phyloP scores from a whole-genome alignment of 1,140 invertebrate genomes.

The Eubasilissa regina region DNA sequence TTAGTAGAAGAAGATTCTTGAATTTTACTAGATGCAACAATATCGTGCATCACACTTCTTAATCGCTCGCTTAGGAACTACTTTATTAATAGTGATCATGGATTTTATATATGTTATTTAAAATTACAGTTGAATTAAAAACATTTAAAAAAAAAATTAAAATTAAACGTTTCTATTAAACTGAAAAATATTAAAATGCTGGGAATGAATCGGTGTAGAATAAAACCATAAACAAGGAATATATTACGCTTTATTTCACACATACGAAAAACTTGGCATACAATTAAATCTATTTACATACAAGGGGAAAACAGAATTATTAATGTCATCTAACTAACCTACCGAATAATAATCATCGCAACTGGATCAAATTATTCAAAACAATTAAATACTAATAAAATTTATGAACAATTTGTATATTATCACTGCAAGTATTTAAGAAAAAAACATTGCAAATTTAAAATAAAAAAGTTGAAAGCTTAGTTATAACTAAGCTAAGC shows the following conservation, averaged over 20 bases:
- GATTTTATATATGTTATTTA: too few species aligned
- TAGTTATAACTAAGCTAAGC: too few species aligned
- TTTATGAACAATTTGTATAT: constrained; percentile 26
- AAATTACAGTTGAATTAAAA: too few species aligned
- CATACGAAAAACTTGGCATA: constrained; percentile 59
- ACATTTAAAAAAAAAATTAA: too few species aligned
- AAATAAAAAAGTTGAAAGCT: too few species aligned
- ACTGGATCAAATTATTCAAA: constrained; percentile 50
- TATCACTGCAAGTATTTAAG: constrained; percentile 30
- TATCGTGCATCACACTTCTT: too few species aligned
- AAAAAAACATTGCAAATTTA: neutral
- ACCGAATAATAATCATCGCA: constrained; percentile 51
- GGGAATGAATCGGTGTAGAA: neutral
- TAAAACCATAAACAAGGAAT: constrained; percentile 45
- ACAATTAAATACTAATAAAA: constrained; percentile 46
- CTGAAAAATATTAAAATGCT: too few species aligned
- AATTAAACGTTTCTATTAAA: too few species aligned
- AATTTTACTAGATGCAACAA: too few species aligned
- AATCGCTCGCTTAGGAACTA: too few species aligned
- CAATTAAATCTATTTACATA: constrained; percentile 59
- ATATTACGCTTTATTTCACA: constrained; percentile 61
- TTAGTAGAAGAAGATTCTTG: too few species aligned
- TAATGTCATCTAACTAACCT: constrained; percentile 55
- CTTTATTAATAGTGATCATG: too few species aligned
- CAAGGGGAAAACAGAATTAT: constrained; percentile 55